Evolutionary conservation across 2,888 invertebrate genomes (phyloP).

Genomic region (Eupeodes luniger): DNA sequence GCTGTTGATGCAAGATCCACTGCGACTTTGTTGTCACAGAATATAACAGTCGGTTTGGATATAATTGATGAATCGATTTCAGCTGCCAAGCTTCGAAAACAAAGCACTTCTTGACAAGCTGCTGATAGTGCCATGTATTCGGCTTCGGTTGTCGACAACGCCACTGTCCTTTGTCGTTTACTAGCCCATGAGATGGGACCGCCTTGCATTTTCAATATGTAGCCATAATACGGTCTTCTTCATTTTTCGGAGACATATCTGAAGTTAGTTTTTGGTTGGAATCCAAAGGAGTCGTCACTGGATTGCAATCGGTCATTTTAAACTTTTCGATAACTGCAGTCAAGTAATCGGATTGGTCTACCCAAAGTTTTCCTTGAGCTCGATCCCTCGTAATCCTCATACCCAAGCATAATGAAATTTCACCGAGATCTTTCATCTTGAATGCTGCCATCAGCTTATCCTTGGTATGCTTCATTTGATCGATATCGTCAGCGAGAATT

Average conservation of each 20-base stretch:
- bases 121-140: no score
- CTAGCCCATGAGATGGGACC: neutral
- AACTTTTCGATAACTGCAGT: neutral
- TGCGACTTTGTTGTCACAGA: no score
- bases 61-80: no score
- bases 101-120: no score
- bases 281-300: neutral
- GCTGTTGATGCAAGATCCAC: no score
- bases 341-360: neutral
- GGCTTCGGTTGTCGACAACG: no score
- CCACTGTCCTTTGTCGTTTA: no score
- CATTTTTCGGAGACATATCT: constrained; percentile 18
- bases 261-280: constrained; percentile 6
- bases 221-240: constrained; percentile 2
- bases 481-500: constrained; percentile 5
- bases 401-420: constrained; percentile 1
- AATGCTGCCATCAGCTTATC: neutral
- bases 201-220: constrained; percentile 7
- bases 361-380: constrained; percentile 19
- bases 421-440: neutral
- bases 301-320: neutral
- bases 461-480: neutral
- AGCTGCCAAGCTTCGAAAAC: no score
- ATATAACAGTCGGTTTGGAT: no score
- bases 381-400: constrained; percentile 20